A percentile compares a stretch with the other conserved stretches of the same genome.
Conservation (phyloP, 2,888 invertebrate species). For the Ophioninae sp. region DNA sequence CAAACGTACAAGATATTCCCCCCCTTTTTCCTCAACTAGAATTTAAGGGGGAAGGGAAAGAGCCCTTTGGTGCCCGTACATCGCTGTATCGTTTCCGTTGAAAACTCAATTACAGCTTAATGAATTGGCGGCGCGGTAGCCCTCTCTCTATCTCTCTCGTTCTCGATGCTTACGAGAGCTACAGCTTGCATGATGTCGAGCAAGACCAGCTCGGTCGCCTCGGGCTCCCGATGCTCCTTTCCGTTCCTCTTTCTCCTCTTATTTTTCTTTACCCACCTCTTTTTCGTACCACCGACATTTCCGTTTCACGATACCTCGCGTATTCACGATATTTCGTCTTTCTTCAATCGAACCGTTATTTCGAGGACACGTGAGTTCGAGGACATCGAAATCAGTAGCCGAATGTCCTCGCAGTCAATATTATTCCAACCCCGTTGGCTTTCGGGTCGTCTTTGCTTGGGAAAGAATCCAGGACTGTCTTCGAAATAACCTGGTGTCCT, state of each 20-base stretch:
- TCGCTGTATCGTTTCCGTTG: constrained; percentile 78
- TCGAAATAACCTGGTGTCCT: background rate
- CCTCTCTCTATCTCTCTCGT: constrained; percentile 38
- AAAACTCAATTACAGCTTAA: constrained; percentile 81
- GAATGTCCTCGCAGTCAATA: background rate
- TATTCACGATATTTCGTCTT: background rate
- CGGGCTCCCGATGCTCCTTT: constrained; percentile 41
- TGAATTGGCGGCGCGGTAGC: constrained; percentile 75
- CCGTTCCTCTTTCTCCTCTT: constrained; percentile 19
- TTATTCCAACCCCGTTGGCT: background rate
- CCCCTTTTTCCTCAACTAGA: background rate
- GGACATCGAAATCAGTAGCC: background rate
- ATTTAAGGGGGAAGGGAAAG: background rate
- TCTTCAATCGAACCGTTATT: background rate
- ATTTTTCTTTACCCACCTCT: constrained; percentile 7
- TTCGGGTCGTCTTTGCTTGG: background rate
- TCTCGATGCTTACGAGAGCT: constrained; percentile 49
- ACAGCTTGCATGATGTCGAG: constrained; percentile 53
- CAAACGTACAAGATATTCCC: constrained; percentile 4
- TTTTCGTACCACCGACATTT: background rate
- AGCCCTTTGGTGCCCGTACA: constrained; percentile 68
- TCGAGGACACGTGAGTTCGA: background rate
- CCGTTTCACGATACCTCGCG: background rate
- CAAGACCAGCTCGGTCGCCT: constrained; percentile 62
- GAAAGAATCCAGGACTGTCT: background rate